Percentiles rank a stretch among this genome's conserved stretches.
Evolutionary conservation across 2,113 vertebrate genomes (phyloP).

Genomic region (Diphyllodes magnificus): DNA sequence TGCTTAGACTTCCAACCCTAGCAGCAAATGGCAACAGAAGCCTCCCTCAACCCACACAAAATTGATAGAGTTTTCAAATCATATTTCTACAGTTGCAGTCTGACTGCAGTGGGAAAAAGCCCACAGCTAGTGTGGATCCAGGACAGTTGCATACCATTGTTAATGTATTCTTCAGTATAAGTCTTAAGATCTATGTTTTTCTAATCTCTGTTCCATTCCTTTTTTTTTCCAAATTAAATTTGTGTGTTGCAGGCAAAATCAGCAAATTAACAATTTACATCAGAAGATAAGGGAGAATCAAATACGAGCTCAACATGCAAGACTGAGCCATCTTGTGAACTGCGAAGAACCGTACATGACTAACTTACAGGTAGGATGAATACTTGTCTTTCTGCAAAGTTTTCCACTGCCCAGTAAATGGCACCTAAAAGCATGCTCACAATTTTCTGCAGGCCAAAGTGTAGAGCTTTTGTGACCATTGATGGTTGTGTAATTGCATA

Average conservation of each 20-base stretch:
- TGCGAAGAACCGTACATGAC: conserved; percentile 75
- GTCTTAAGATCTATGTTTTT: neutral
- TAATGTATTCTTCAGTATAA: neutral
- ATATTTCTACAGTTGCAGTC: neutral
- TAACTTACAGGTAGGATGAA: conserved; percentile 77
- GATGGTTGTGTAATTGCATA: neutral
- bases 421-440: neutral
- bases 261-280: conserved; percentile 89
- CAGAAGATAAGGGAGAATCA: conserved; percentile 90
- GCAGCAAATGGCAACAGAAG: neutral
- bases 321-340: conserved; percentile 78
- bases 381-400: neutral
- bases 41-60: neutral
- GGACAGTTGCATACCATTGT: neutral
- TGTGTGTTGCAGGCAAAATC: conserved; percentile 86
- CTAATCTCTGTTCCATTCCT: neutral
- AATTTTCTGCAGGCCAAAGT: neutral
- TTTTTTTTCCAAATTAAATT: neutral
- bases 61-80: neutral
- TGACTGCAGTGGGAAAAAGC: neutral
- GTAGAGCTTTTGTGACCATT: neutral
- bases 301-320: conserved; percentile 82
- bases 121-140: neutral
- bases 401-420: neutral
- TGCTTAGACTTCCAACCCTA: neutral